These are phyloP conservation scores for Armadillidium nasatum DNA, from an alignment of 1,140 invertebrate genomes.

Conservation along the genomic window DNA sequence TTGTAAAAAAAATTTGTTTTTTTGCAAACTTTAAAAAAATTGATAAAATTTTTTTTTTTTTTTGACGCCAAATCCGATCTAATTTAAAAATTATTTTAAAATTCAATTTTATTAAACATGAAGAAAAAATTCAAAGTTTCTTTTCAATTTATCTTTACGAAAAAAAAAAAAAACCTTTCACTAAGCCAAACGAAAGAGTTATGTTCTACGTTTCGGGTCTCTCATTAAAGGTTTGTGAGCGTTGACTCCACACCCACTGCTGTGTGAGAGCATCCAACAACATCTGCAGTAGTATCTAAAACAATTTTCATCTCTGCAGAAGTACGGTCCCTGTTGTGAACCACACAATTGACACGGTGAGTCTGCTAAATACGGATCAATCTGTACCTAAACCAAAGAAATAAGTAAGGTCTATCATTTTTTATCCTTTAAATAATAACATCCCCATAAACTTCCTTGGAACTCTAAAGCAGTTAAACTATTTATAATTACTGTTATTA, in stretches of 20 bases:
- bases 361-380: slow-evolving; percentile 96
- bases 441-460: background rate
- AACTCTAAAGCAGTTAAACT: background rate
- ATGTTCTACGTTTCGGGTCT: slow-evolving; percentile 47
- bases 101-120: no score
- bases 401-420: no score
- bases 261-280: slow-evolving; percentile 86
- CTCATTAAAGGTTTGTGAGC: slow-evolving; percentile 80
- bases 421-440: slow-evolving; percentile 27
- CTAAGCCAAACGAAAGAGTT: background rate
- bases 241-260: slow-evolving; percentile 58
- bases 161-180: no score
- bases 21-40: no score
- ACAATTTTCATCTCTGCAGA: slow-evolving; percentile 83
- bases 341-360: slow-evolving; percentile 82
- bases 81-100: no score
- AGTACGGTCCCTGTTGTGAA: slow-evolving; percentile 88
- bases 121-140: no score
- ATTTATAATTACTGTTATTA: no score
- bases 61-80: no score
- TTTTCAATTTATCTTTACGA: no score
- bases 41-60: no score
- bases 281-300: slow-evolving; percentile 88
- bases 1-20: no score
- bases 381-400: slow-evolving; percentile 67